phyloP scores from a whole-genome alignment of 2,113 vertebrate genomes.

The Greenwoodochromis staneri region DNA sequence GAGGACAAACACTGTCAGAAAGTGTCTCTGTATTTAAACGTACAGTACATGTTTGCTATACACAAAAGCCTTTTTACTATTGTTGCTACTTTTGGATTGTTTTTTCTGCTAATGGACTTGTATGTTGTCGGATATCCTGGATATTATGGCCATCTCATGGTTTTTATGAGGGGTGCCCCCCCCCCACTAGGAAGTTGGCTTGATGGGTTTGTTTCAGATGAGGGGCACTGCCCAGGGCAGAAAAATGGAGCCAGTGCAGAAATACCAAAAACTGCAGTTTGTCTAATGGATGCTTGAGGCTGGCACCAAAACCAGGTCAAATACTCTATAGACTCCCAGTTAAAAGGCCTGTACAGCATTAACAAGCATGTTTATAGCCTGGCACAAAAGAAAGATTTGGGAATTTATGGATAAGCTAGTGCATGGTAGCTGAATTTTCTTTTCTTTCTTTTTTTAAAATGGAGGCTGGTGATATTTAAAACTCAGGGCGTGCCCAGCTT shows the following conservation, averaged over 20 bases:
- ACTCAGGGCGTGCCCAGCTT: not conserved
- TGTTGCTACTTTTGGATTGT: not conserved
- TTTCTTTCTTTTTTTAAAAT: not conserved
- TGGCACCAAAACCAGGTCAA: not conserved
- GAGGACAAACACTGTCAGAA: not conserved
- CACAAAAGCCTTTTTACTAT: not conserved
- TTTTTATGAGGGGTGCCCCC: not conserved
- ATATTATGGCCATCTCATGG: not conserved
- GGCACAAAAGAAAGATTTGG: not conserved
- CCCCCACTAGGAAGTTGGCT: not conserved
- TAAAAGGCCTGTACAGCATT: not conserved
- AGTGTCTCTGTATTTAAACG: not conserved
- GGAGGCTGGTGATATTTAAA: not conserved
- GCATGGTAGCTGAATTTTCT: not conserved
- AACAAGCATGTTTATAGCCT: not conserved
- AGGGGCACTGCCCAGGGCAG: not conserved
- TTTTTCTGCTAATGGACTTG: not conserved
- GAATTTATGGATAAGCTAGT: not conserved
- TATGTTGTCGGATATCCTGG: not conserved
- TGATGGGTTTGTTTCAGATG: not conserved
- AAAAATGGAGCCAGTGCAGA: not conserved
- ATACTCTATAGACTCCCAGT: not conserved
- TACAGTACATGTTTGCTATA: not conserved
- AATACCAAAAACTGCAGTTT: not conserved
- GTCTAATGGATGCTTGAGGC: not conserved